These are phyloP conservation scores for Catajapyx aquilonaris DNA, from an alignment of 1,140 invertebrate genomes.

Conservation along the genomic window DNA sequence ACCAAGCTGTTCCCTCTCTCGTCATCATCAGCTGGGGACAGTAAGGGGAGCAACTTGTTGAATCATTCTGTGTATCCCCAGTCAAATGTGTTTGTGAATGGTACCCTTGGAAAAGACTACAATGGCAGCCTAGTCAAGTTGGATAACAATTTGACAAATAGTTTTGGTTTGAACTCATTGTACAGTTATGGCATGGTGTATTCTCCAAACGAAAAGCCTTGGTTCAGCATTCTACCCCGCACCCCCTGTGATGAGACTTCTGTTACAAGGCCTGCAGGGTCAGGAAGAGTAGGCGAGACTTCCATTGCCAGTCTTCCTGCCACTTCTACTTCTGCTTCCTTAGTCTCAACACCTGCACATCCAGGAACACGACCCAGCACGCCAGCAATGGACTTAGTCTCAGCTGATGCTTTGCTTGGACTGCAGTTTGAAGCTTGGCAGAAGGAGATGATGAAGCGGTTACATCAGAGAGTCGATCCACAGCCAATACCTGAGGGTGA, in stretches of 20 bases:
- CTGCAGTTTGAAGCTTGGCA: constrained; percentile 5
- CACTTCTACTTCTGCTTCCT: constrained; percentile 4
- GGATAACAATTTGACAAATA: neutral
- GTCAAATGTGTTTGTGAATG: neutral
- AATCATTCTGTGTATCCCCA: constrained; percentile 9
- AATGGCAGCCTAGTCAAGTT: constrained; percentile 18
- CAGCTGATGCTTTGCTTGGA: neutral
- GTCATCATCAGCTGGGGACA: too few species aligned
- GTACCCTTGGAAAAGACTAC: constrained; percentile 22
- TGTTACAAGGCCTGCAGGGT: constrained; percentile 12
- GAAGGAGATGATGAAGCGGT: constrained; percentile 12
- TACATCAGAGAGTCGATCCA: constrained; percentile 13
- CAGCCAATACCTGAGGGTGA: constrained; percentile 13
- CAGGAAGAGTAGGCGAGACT: constrained; percentile 10
- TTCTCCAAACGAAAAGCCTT: constrained; percentile 22
- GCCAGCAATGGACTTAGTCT: neutral
- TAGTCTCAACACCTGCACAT: too few species aligned
- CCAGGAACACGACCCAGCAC: too few species aligned
- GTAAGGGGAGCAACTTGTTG: too few species aligned
- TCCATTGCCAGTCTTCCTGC: constrained; percentile 5
- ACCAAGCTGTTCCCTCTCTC: too few species aligned
- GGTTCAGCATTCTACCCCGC: constrained; percentile 38
- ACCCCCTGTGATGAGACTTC: constrained; percentile 34
- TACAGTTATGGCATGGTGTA: constrained; percentile 9
- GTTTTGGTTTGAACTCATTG: constrained; percentile 1